Conservation (phyloP, 1,140 invertebrate species). For the Magallana ariakensis region DNA sequence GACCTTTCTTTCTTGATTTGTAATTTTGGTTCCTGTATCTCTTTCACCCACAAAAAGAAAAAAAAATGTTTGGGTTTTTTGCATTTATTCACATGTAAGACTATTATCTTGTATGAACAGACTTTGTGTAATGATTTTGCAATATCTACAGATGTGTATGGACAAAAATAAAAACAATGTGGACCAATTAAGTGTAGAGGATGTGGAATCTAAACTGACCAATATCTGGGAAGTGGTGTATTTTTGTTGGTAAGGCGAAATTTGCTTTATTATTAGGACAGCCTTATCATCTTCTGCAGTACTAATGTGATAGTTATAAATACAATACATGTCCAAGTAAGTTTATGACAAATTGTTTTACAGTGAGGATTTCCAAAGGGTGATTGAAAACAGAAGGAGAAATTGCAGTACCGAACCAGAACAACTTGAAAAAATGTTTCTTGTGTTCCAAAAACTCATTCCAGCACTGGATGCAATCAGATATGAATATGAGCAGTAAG, state of each 20-base stretch:
- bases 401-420: not conserved
- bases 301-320: too few species aligned
- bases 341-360: not conserved
- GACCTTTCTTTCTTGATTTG: too few species aligned
- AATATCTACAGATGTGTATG: not conserved
- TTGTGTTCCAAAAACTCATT: constrained; percentile 1
- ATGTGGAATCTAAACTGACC: constrained; percentile 20
- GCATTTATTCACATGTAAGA: too few species aligned
- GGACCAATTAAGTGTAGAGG: constrained; percentile 13
- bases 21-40: too few species aligned
- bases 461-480: constrained; percentile 20
- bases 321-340: too few species aligned
- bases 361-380: constrained; percentile 8
- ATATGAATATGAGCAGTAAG: constrained; percentile 31
- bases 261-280: too few species aligned
- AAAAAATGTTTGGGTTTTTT: too few species aligned
- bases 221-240: constrained; percentile 17
- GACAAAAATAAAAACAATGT: constrained; percentile 24
- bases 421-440: not conserved
- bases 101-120: too few species aligned
- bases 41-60: too few species aligned
- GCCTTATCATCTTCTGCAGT: too few species aligned
- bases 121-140: too few species aligned
- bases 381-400: not conserved
- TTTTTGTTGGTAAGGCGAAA: constrained; percentile 10